Evolutionary conservation across 2,888 invertebrate species (phyloP).

Genomic region (Schrankia costaestrigalis): DNA sequence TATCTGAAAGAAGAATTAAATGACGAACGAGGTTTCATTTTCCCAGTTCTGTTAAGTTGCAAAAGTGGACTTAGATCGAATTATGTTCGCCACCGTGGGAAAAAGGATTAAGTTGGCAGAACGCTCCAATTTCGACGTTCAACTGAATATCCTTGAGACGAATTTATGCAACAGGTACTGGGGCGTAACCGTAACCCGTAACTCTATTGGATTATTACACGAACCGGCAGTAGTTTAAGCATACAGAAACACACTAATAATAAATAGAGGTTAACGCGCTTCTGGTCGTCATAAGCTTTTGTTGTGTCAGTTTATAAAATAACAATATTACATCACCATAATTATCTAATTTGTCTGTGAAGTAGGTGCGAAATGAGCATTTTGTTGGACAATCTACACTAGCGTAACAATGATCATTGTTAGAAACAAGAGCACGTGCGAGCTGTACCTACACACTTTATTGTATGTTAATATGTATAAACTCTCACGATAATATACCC

Average conservation of each 20-base stretch:
- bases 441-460: constrained; percentile 52
- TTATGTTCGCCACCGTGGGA: constrained; percentile 18
- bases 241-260: too few species aligned
- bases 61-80: constrained; percentile 27
- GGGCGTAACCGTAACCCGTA: neutral
- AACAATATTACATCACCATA: constrained; percentile 6
- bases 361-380: constrained; percentile 34
- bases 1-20: constrained; percentile 39
- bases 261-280: too few species aligned
- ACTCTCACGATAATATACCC: constrained; percentile 46
- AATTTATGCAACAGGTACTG: constrained; percentile 3
- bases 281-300: too few species aligned
- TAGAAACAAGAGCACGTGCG: constrained; percentile 68
- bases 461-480: constrained; percentile 70
- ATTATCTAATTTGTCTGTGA: too few species aligned
- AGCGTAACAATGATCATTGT: constrained; percentile 67
- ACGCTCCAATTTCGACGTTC: too few species aligned
- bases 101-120: constrained; percentile 5
- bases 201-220: too few species aligned
- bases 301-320: too few species aligned
- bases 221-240: too few species aligned
- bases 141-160: neutral
- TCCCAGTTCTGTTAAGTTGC: constrained; percentile 38
- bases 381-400: constrained; percentile 38
- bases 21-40: constrained; percentile 40